These are phyloP conservation scores for Drosophila paramelanica DNA, from an alignment of 2,888 invertebrate species.

Conservation along the genomic window DNA sequence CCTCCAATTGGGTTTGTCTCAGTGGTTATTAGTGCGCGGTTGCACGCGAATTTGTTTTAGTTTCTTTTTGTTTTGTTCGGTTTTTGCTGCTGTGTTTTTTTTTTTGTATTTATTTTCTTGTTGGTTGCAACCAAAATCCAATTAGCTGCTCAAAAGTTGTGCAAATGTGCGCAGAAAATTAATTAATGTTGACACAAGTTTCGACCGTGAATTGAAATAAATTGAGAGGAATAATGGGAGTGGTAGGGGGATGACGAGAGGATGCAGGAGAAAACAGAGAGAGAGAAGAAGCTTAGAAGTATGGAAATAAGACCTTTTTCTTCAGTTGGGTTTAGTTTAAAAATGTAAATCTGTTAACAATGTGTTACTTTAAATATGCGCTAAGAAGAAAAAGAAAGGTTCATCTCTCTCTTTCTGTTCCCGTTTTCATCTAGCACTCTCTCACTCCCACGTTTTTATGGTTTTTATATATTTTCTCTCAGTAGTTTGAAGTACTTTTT, in stretches of 20 bases:
- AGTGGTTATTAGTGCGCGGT: slow-evolving; percentile 73
- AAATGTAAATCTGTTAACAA: too few relatives aligned
- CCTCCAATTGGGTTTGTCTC: slow-evolving; percentile 56
- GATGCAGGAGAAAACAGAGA: neutral
- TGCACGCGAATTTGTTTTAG: slow-evolving; percentile 71
- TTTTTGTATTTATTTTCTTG: slow-evolving; percentile 17
- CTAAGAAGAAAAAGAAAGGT: neutral
- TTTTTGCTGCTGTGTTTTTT: slow-evolving; percentile 17
- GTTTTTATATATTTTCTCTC: neutral
- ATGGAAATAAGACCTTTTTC: neutral
- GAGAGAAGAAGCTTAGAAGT: neutral
- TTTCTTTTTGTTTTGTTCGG: slow-evolving; percentile 29
- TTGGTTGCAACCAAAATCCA: slow-evolving; percentile 74
- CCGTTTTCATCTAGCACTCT: neutral
- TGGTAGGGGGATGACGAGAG: too few relatives aligned
- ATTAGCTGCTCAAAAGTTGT: slow-evolving; percentile 79
- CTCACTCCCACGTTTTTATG: neutral
- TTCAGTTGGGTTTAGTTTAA: too few relatives aligned
- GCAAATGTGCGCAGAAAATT: slow-evolving; percentile 75
- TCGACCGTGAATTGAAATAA: slow-evolving; percentile 56
- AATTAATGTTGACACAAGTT: slow-evolving; percentile 78
- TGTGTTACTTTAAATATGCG: neutral
- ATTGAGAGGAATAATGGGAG: slow-evolving; percentile 13
- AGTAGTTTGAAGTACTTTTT: slow-evolving; percentile 10
- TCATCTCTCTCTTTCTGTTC: too few relatives aligned